Percentiles rank a stretch among this genome's conserved stretches.
phyloP scores from a whole-genome alignment of 1,140 invertebrate genomes.

The Bombus sibiricus region DNA sequence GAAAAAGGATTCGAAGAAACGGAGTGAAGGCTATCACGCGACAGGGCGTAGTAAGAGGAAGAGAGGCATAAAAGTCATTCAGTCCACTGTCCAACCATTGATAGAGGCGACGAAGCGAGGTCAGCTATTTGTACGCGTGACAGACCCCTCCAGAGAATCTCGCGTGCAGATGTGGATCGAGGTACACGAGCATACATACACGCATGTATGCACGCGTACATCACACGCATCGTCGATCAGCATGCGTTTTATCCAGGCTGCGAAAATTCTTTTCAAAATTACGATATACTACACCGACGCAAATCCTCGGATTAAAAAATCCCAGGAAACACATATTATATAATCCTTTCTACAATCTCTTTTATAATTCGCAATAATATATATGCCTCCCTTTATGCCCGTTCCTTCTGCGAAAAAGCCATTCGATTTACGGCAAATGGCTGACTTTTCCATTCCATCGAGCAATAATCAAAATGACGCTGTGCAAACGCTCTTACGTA shows the following conservation, averaged over 20 bases:
- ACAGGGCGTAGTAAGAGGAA: conserved; percentile 72
- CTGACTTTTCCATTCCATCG: not conserved
- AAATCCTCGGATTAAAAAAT: not conserved
- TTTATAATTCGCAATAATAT: not conserved
- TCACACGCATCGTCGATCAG: conserved; percentile 18
- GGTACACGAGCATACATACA: conserved; percentile 55
- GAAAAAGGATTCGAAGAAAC: not conserved
- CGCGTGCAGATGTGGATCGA: conserved; percentile 62
- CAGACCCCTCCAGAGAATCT: conserved; percentile 80
- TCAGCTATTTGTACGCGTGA: conserved; percentile 83
- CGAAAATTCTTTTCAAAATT: not conserved
- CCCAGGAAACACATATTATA: rapidly evolving
- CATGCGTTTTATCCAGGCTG: not conserved
- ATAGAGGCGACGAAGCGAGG: conserved; percentile 81
- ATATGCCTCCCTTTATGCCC: not conserved
- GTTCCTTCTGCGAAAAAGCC: not conserved
- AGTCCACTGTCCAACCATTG: conserved; percentile 78
- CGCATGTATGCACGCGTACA: conserved; percentile 22
- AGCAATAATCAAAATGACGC: not conserved
- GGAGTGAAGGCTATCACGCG: conserved; percentile 54
- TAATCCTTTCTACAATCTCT: too few relatives aligned
- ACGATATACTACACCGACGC: too few relatives aligned
- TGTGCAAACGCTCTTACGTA: not conserved
- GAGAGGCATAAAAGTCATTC: conserved; percentile 77
- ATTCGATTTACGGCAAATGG: not conserved